These are phyloP conservation scores for Cherax destructor DNA, from an alignment of 1,140 invertebrate genomes.

Conservation along the genomic window DNA sequence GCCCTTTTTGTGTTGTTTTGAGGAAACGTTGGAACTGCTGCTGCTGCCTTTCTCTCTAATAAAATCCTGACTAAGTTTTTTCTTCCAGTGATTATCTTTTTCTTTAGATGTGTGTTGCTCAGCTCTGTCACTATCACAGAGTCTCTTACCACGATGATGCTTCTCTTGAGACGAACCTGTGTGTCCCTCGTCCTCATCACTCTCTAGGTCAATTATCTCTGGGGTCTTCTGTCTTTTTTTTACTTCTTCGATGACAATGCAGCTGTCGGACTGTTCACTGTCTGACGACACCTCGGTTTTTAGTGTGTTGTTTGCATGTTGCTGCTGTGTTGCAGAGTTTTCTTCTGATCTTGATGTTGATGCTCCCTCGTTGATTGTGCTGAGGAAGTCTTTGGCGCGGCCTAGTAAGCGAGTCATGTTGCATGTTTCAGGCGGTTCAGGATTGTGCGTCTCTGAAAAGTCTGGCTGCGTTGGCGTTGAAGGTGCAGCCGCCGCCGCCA, in stretches of 20 bases:
- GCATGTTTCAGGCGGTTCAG: constrained; percentile 16
- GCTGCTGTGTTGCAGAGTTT: neutral
- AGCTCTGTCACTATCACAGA: neutral
- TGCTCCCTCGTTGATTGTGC: constrained; percentile 45
- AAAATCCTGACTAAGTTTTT: constrained; percentile 32
- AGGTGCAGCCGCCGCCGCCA: too few species aligned
- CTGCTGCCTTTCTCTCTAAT: neutral
- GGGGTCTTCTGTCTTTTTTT: constrained; percentile 38
- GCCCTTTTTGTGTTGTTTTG: neutral
- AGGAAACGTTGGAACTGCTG: neutral
- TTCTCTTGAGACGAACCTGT: neutral
- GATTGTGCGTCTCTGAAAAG: constrained; percentile 15
- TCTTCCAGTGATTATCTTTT: constrained; percentile 28
- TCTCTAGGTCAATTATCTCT: constrained; percentile 47
- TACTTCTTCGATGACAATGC: constrained; percentile 58
- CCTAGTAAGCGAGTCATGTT: constrained; percentile 33
- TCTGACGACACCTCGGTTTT: constrained; percentile 41
- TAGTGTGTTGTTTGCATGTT: neutral
- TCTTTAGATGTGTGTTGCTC: neutral
- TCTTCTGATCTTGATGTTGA: constrained; percentile 47
- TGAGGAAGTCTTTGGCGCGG: constrained; percentile 43
- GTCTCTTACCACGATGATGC: constrained; percentile 12
- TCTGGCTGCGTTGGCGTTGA: neutral
- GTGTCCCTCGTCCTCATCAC: constrained; percentile 12
- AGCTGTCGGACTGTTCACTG: constrained; percentile 48